Evolutionary conservation across 2,797 vertebrate genomes (phyloP), one percentile per base, ranked within the genome.

Genomic region (Cyprinodon diabolis): DNA sequence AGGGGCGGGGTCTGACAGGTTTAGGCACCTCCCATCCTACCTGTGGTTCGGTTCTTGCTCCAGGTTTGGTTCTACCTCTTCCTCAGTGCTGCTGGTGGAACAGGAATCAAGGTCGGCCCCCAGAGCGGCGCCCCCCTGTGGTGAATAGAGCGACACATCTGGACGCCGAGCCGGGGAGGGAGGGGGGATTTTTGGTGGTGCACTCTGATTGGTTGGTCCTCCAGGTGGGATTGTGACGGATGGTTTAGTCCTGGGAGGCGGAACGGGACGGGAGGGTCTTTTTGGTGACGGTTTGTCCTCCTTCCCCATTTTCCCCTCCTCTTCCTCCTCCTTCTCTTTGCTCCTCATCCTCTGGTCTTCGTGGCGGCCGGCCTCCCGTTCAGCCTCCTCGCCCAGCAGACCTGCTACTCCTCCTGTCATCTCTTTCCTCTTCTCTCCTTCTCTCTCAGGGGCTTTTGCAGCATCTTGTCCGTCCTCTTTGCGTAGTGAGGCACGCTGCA

Each of bases 61-160:
- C 82, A 84, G 68, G 79, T 43, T 80, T 1, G 0, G 14, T 19
- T 98, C 97, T 21, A 78, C 84, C 43, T 99, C 98, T 81, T 99
- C 98, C 80, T 99, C 98, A 0, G 96, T 95, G 92, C 97, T 99
- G 92, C 97, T 98, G 83, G 95, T 96, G 0, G 97, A 98, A 82
- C 95, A 96, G 30, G 97, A 98, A 83, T 99, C 98, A 0, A 92
- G 95, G 68, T 99, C 97, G 0, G 93, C 86, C 0, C 84, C 89
- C n/a, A 49, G 10, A 2, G 77, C 82, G 1, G 54, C 79, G 76
- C 92, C 87, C 49, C 95, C 93, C 10, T 95, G 91, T 0, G 93
- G 91, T 0, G 94, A 94, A 77, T 95, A 95, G 68, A 97, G 89
- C 1, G 97, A 97, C 57, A 95, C 93, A 75, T 93, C 94, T 0